phyloP scores from a whole-genome alignment of 2,113 vertebrate species.

The Oostethus manadensis region DNA sequence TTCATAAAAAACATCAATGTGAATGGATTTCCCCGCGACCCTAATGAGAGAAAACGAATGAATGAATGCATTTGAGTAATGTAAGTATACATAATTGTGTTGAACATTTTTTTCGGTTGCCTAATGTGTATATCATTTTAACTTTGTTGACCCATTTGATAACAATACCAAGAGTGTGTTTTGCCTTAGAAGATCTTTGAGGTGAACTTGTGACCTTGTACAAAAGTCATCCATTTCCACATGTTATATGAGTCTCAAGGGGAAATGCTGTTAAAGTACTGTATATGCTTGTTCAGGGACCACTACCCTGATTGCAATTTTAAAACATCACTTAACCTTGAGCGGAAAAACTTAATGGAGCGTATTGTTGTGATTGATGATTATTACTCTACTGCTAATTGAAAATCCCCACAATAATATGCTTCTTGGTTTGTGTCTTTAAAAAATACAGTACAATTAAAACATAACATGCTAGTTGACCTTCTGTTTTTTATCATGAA shows the following conservation, averaged over 20 bases:
- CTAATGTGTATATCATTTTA: slow-evolving; percentile 4
- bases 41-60: too few relatives aligned
- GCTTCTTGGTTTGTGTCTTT: neutral
- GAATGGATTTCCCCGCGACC: too few relatives aligned
- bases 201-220: slow-evolving; percentile 30
- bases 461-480: neutral
- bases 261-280: slow-evolving; percentile 57
- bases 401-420: slow-evolving; percentile 1
- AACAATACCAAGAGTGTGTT: neutral
- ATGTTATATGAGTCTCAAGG: slow-evolving; percentile 59
- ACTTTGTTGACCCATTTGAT: neutral
- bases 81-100: slow-evolving; percentile 27
- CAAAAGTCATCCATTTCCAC: slow-evolving; percentile 25
- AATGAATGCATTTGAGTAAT: slow-evolving; percentile 33
- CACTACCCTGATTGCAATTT: slow-evolving; percentile 62
- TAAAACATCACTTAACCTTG: slow-evolving; percentile 30
- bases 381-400: slow-evolving; percentile 33
- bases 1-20: slow-evolving; percentile 3
- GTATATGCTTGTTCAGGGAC: slow-evolving; percentile 58
- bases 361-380: slow-evolving; percentile 41
- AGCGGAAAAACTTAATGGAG: slow-evolving; percentile 22
- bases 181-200: slow-evolving; percentile 8
- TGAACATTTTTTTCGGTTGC: slow-evolving; percentile 19
- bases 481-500: too few relatives aligned
- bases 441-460: neutral